Conservation (phyloP, 2,113 vertebrate species). For the Gopherus flavomarginatus region DNA sequence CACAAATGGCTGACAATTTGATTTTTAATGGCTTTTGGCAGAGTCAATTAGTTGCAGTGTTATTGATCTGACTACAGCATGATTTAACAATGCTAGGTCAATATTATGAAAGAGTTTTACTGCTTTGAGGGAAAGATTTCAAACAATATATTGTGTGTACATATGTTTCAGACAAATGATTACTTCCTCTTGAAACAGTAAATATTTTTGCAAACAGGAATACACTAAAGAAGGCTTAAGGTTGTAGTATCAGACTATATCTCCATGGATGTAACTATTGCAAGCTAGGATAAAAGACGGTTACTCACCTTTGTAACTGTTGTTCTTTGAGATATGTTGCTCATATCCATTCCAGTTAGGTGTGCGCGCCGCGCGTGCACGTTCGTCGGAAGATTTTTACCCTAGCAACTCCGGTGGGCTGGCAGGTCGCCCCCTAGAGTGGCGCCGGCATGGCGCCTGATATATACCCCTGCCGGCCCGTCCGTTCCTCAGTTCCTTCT, state of each 20-base stretch:
- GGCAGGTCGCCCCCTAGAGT: too few relatives aligned
- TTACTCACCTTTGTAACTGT: too few relatives aligned
- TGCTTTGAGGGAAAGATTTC: background rate
- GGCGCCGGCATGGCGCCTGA: too few relatives aligned
- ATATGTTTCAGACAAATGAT: background rate
- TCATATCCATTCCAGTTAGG: too few relatives aligned
- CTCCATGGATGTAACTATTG: accelerated
- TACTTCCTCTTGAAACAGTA: background rate
- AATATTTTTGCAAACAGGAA: background rate
- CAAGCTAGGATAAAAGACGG: background rate
- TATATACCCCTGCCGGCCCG: too few relatives aligned
- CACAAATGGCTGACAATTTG: background rate
- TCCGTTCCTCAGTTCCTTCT: too few relatives aligned
- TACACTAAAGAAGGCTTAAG: background rate
- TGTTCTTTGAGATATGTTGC: too few relatives aligned
- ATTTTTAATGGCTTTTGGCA: conserved; percentile 2
- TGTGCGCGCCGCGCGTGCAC: too few relatives aligned
- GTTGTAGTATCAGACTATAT: accelerated
- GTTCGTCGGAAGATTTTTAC: too few relatives aligned
- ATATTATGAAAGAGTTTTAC: background rate
- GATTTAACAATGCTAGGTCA: background rate
- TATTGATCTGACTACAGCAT: background rate
- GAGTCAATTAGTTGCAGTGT: background rate
- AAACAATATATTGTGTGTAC: background rate
- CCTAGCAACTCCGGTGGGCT: too few relatives aligned